Evolutionary conservation across 2,113 vertebrate species (phyloP), one percentile per base, ranked within the genome.

Genomic region (Cyrtonyx montezumae): DNA sequence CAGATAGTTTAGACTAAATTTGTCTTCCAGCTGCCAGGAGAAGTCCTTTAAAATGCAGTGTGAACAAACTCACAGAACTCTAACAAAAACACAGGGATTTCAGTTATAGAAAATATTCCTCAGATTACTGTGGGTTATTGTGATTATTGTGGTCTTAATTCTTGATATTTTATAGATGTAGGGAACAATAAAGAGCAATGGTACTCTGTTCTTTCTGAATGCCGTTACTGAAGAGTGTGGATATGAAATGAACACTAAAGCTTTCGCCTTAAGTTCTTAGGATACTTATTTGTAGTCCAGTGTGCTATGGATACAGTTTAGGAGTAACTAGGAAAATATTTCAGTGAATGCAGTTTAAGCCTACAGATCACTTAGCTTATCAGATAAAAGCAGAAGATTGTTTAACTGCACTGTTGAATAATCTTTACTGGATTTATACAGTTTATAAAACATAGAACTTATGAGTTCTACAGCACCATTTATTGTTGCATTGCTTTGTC

Each of bases 401-500:
- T 81, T 87, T 90, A 76, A 66, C 42, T 84, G 70, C 15, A 71
- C 36, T 71, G 68, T 8, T 48, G 48, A 90, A 87, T 67, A 68
- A 63, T 68, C 6, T 22, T 77, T 11, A 69, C 63, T 83, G 19
- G 36, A 71, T 71, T 91, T 59, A 53, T 36, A 46, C 36, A 30
- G 37, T 61, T 69, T 71, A 56, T 84, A 88, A 85, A 88, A 69
- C 37, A 70, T 55, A 71, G 37, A 49, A 68, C 58, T 91, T 53
- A 8, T 15, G 71, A 91, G 10, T 3, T 10, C 25, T 90, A n/a
- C 6, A 61, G 79, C 9, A 63, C 12, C 12, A 63, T 30, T 43
- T 85, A 61, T 43, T 81, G 43, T 25, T 86, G 40, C 88, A 79
- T 91, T 92, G 66, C 26, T 84, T 88, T 56, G 75, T 46, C 56